These are phyloP conservation scores for Rhinichthys osculus DNA, from an alignment of 2,797 vertebrate genomes.

Conservation along the genomic window DNA sequence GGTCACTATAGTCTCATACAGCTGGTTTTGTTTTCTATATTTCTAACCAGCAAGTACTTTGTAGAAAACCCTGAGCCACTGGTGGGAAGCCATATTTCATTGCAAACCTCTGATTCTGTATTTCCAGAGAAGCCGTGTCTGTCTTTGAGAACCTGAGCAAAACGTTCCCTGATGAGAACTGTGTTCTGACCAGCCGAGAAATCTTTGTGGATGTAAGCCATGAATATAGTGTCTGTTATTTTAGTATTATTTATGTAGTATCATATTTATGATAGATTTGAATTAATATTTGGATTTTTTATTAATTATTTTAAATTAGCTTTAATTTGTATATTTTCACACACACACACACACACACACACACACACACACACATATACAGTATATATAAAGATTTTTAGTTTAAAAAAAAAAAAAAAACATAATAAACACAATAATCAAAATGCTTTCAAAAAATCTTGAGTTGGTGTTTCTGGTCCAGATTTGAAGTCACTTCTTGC, in stretches of 20 bases:
- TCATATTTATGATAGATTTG: not conserved
- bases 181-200: constrained; percentile 83
- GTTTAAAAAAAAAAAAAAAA: no score
- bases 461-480: not conserved
- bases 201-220: constrained; percentile 80
- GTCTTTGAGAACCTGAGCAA: constrained; percentile 84
- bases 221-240: not conserved
- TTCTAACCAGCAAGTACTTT: not conserved
- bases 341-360: no score
- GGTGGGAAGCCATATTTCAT: constrained; percentile 9
- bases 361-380: no score
- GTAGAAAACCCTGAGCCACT: constrained; percentile 32
- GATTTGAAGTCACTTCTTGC: no score
- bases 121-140: constrained; percentile 80
- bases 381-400: not conserved
- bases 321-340: not conserved
- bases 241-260: not conserved
- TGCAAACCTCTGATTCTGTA: not conserved
- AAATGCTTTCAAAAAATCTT: not conserved
- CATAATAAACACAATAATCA: not conserved
- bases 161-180: constrained; percentile 90
- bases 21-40: not conserved
- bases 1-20: not conserved
- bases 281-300: not conserved
- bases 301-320: not conserved